Evolutionary conservation across 2,113 vertebrate species (phyloP).

Genomic region (Bos indicus): DNA sequence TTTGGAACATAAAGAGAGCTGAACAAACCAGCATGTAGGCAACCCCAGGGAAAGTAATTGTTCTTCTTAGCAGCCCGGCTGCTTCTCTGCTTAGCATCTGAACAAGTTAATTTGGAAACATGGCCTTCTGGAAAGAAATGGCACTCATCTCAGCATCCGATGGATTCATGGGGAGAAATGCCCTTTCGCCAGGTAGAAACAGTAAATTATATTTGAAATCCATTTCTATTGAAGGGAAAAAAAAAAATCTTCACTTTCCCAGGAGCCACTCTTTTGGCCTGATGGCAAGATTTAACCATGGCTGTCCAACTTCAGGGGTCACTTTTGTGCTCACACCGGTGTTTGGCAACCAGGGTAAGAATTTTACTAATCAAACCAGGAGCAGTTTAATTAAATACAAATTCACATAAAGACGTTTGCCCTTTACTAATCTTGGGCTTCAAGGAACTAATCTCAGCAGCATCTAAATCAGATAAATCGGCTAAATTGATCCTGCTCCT

Average conservation of each 20-base stretch:
- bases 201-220: constrained; percentile 55
- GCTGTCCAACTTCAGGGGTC: not conserved
- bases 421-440: constrained; percentile 24
- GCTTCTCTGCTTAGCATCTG: constrained; percentile 75
- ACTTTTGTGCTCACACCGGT: constrained; percentile 39
- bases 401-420: constrained; percentile 39
- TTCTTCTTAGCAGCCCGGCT: constrained; percentile 70
- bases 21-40: constrained; percentile 73
- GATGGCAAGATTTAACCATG: constrained; percentile 38
- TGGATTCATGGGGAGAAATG: constrained; percentile 68
- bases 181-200: constrained; percentile 64
- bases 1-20: constrained; percentile 72
- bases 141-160: constrained; percentile 63
- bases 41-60: constrained; percentile 76
- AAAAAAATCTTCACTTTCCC: constrained; percentile 53
- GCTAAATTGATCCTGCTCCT: constrained; percentile 60
- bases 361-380: constrained; percentile 54
- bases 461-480: constrained; percentile 58
- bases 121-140: constrained; percentile 70
- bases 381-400: constrained; percentile 35
- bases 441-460: constrained; percentile 55
- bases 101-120: constrained; percentile 84
- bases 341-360: constrained; percentile 35
- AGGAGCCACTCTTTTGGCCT: constrained; percentile 38
- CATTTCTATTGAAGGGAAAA: constrained; percentile 54